phyloP scores from a whole-genome alignment of 2,113 vertebrate genomes.

The Ophthalmolycus amberensis region DNA sequence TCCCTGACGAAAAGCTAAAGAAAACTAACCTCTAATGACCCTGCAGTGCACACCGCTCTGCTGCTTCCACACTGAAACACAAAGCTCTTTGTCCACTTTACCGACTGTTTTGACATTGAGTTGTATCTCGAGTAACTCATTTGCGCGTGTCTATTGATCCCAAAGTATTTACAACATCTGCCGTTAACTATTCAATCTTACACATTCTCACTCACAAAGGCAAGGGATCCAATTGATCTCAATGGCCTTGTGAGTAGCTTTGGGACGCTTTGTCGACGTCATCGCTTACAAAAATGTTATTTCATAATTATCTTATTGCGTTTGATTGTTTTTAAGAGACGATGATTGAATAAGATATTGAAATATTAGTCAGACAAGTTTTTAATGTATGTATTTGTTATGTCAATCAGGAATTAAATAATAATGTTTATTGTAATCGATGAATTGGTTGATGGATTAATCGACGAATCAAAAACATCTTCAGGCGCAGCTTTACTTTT shows the following conservation, averaged over 20 bases:
- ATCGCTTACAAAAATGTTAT: background rate
- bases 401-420: too few relatives aligned
- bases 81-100: constrained; percentile 30
- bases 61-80: constrained; percentile 11
- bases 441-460: background rate
- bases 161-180: background rate
- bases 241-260: background rate
- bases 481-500: background rate
- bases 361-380: background rate
- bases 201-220: background rate
- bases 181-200: background rate
- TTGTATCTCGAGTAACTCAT: background rate
- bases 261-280: background rate
- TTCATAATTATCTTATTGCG: too few relatives aligned
- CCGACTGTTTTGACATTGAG: background rate
- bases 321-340: background rate
- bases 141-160: background rate
- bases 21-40: constrained; percentile 32
- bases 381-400: too few relatives aligned
- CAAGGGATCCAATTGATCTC: background rate
- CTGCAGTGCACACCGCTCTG: constrained; percentile 13
- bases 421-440: background rate
- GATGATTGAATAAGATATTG: background rate
- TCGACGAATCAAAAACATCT: too few relatives aligned
- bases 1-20: constrained; percentile 45